phyloP scores from a whole-genome alignment of 2,888 invertebrate species.

The Diplolepis rosae region DNA sequence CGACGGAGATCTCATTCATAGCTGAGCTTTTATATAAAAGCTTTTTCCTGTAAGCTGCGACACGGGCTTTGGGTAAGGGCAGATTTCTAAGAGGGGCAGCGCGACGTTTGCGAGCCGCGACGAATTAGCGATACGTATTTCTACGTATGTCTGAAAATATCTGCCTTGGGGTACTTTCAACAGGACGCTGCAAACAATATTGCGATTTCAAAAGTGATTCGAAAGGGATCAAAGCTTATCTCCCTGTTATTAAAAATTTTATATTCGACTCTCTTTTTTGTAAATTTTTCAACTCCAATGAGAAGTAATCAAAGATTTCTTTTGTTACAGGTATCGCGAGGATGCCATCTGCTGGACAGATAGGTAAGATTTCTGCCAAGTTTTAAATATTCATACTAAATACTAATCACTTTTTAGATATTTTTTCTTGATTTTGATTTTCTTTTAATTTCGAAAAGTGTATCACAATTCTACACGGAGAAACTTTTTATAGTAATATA shows the following conservation, averaged over 20 bases:
- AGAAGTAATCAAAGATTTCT: conserved; percentile 37
- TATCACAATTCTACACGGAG: too few relatives aligned
- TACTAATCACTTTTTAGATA: not conserved
- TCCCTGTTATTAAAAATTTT: not conserved
- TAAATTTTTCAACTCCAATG: too few relatives aligned
- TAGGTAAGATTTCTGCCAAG: conserved; percentile 78
- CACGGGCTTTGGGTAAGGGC: conserved; percentile 56
- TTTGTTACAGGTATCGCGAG: conserved; percentile 85
- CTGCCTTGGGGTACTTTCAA: not conserved
- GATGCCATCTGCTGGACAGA: conserved; percentile 93
- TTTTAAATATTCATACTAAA: conserved; percentile 14
- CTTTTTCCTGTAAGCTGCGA: conserved; percentile 73
- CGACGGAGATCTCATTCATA: conserved; percentile 70
- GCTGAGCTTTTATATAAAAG: conserved; percentile 71
- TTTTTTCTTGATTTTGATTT: too few relatives aligned
- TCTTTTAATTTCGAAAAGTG: too few relatives aligned
- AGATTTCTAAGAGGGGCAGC: conserved; percentile 47
- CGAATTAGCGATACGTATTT: conserved; percentile 61
- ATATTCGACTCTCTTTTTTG: conserved; percentile 49
- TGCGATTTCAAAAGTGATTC: not conserved
- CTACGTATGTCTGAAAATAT: conserved; percentile 40
- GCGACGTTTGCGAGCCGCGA: conserved; percentile 48
- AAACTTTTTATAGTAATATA: too few relatives aligned
- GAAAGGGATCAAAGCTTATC: not conserved
- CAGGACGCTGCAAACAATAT: conserved; percentile 29